Conservation (phyloP, 2,888 invertebrate species). For the Phalera bucephala region DNA sequence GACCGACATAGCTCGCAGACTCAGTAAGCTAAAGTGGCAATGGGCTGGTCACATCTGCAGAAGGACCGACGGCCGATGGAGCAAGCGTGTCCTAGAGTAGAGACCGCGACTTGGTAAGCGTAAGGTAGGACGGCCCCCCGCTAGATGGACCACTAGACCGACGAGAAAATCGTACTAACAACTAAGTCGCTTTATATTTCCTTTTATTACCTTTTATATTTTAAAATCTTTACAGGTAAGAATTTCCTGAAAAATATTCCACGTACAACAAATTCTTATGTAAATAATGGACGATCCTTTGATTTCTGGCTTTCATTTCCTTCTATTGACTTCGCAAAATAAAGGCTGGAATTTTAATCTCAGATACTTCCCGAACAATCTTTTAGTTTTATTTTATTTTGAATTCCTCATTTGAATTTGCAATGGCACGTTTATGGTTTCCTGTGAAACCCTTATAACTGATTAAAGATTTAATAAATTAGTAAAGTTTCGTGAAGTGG, state of each 20-base stretch:
- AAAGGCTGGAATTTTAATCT: slow-evolving; percentile 65
- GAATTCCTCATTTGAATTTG: slow-evolving; percentile 10
- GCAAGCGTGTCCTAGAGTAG: too few relatives aligned
- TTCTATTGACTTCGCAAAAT: slow-evolving; percentile 60
- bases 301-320: slow-evolving; percentile 59
- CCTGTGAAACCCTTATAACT: too few relatives aligned
- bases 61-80: too few relatives aligned
- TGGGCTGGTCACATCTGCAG: too few relatives aligned
- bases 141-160: not conserved
- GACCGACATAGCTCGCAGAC: too few relatives aligned
- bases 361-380: slow-evolving; percentile 42
- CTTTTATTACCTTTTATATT: slow-evolving; percentile 13
- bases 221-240: not conserved
- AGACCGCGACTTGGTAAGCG: too few relatives aligned
- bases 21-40: too few relatives aligned
- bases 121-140: too few relatives aligned
- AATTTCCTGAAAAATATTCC: too few relatives aligned
- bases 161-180: not conserved
- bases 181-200: slow-evolving; percentile 3
- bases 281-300: slow-evolving; percentile 43
- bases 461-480: too few relatives aligned
- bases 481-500: too few relatives aligned
- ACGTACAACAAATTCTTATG: slow-evolving; percentile 43
- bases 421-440: too few relatives aligned
- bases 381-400: slow-evolving; percentile 33